Evolutionary conservation across 2,888 invertebrate species (phyloP), one percentile per base, ranked within the genome.

Genomic region (Diaprepes abbreviatus): DNA sequence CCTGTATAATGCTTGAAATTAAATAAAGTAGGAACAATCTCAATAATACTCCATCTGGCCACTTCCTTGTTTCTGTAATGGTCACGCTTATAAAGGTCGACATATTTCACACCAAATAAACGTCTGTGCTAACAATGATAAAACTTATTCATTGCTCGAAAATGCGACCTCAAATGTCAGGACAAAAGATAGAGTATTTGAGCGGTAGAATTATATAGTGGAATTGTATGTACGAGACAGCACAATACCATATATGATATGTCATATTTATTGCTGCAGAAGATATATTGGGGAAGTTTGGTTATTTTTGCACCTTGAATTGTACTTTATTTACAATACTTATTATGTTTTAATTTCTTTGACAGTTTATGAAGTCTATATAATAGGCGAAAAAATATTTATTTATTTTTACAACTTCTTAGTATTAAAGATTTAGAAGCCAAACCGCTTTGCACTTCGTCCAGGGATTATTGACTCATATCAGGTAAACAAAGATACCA

Each of bases 91-190:
- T 52, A 14, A 31, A 28, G 40, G 38, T 17, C 14, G 38, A 38
- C 14, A 57, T 57, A 57, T 38, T 40, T 38, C 38, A 24, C 38
- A 36, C 19, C 21, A 40, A 33, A 57, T 38, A 38, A 38, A 57
- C 24, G 62, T 62, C 62, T 62, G 62, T 52, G 50, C 62, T 50
- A 62, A 38, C 62, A 62, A 52, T 36, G 62, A 50, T 62, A 52
- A 62, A 50, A 35, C 50, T 9, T 62, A 57, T 40, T 57, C 33
- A 10, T 54, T 24, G 38, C 14, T 14, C 17, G 17, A 17, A 36
- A 57, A 38, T 9, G 36, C 24, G 24, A 21, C 12, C 38, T 38
- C 21, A 38, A 57, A 21, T 28, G 36, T 21, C 57, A 5, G 24
- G n/a, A 58, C 14, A 28, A 50, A 50, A 50, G 12, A 50, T 28